These are phyloP conservation scores for Diadegma fenestrale DNA, from an alignment of 2,888 invertebrate genomes.

Conservation along the genomic window DNA sequence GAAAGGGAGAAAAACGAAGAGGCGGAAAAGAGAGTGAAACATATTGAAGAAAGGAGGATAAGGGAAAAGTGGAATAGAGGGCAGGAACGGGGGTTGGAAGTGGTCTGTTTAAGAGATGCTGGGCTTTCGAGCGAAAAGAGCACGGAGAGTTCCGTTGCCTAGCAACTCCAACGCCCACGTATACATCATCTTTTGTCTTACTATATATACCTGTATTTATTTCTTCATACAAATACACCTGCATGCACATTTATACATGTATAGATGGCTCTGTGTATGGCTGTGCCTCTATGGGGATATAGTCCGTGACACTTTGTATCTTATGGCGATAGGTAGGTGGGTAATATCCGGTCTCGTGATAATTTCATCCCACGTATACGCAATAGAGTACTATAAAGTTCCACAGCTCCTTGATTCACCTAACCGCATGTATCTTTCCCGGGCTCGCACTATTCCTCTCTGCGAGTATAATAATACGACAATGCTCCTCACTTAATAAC, in stretches of 20 bases:
- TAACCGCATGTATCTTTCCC: conserved; percentile 7
- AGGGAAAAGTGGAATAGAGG: conserved; percentile 48
- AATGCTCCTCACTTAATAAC: not conserved
- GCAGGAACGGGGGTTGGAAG: conserved; percentile 71
- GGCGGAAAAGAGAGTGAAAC: conserved; percentile 39
- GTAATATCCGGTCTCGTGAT: conserved; percentile 58
- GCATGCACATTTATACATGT: conserved; percentile 9
- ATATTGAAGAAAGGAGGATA: conserved; percentile 21
- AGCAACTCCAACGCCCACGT: conserved; percentile 71
- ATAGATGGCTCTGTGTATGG: not conserved
- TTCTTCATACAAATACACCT: conserved; percentile 13
- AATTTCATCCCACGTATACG: conserved; percentile 48
- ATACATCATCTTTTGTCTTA: conserved; percentile 47
- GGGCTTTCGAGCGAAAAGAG: conserved; percentile 67
- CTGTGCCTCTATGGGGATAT: not conserved
- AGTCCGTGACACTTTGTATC: conserved; percentile 57
- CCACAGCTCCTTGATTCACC: conserved; percentile 2
- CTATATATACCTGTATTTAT: not conserved
- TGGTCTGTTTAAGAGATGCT: conserved; percentile 73
- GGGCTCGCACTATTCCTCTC: not conserved
- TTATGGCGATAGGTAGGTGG: conserved; percentile 44
- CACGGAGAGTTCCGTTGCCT: conserved; percentile 69
- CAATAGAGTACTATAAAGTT: conserved; percentile 16
- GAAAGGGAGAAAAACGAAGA: conserved; percentile 31
- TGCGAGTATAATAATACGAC: not conserved